These are phyloP conservation scores for Plemyria rubiginata DNA, from an alignment of 2,888 invertebrate genomes.

Conservation along the genomic window DNA sequence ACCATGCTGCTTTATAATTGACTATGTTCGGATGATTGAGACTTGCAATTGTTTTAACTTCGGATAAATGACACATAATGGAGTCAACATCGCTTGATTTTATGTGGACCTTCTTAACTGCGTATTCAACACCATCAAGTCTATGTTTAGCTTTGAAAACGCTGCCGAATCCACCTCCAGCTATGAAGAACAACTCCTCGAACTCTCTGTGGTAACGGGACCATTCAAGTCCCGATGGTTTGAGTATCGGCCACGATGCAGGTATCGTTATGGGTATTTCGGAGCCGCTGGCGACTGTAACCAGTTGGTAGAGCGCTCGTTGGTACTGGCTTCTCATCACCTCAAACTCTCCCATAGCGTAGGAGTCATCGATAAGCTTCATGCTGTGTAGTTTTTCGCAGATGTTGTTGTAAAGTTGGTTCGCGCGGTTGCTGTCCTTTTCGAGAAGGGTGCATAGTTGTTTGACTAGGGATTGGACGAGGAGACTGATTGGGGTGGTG, in stretches of 20 bases:
- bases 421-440: slow-evolving; percentile 83
- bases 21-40: slow-evolving; percentile 92
- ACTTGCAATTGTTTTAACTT: slow-evolving; percentile 92
- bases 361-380: slow-evolving; percentile 89
- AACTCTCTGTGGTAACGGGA: slow-evolving; percentile 89
- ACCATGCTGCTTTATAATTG: slow-evolving; percentile 93
- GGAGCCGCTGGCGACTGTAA: slow-evolving; percentile 84
- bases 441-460: slow-evolving; percentile 88
- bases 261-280: slow-evolving; percentile 80
- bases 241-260: slow-evolving; percentile 80
- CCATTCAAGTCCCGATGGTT: slow-evolving; percentile 82
- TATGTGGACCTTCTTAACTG: slow-evolving; percentile 90
- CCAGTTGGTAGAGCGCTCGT: slow-evolving; percentile 86
- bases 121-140: slow-evolving; percentile 91
- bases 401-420: slow-evolving; percentile 87
- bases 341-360: slow-evolving; percentile 88
- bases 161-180: slow-evolving; percentile 90
- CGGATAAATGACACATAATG: slow-evolving; percentile 87
- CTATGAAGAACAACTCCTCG: slow-evolving; percentile 88
- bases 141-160: slow-evolving; percentile 91
- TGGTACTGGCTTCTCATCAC: slow-evolving; percentile 88
- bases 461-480: slow-evolving; percentile 89
- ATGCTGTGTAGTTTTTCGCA: slow-evolving; percentile 88
- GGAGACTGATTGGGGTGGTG: slow-evolving; percentile 87
- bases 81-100: slow-evolving; percentile 86